Percentiles rank a stretch among this genome's conserved stretches.
Evolutionary conservation across 2,888 invertebrate species (phyloP).

Genomic region (Drosophila differens): DNA sequence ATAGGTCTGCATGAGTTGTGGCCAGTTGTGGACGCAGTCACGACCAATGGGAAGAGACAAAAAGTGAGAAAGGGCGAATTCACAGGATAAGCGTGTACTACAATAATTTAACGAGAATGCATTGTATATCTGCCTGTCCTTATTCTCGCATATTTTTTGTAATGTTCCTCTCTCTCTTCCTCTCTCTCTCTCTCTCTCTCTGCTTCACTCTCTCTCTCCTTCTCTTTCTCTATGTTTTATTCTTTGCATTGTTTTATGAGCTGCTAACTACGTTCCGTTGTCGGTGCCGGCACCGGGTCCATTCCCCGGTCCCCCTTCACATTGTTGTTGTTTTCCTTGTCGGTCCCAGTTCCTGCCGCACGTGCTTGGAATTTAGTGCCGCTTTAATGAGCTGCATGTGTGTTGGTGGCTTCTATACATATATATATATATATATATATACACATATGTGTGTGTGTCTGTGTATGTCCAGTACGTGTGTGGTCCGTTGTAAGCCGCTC

Average conservation of each 20-base stretch:
- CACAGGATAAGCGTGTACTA: conserved; percentile 36
- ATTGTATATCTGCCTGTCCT: conserved; percentile 42
- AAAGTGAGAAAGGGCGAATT: conserved; percentile 27
- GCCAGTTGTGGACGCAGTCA: background rate
- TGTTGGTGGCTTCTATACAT: conserved; percentile 28
- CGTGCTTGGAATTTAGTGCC: conserved; percentile 76
- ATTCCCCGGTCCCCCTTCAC: conserved; percentile 6
- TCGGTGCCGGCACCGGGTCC: conserved; percentile 34
- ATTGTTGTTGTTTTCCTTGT: conserved; percentile 55
- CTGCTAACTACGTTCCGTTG: conserved; percentile 76
- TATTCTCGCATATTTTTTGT: conserved; percentile 25
- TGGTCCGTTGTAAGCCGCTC: conserved; percentile 56
- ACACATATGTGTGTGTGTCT: conserved; percentile 22
- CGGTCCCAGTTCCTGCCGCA: conserved; percentile 53
- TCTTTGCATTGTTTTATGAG: conserved; percentile 76
- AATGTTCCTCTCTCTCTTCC: background rate
- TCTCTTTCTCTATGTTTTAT: conserved; percentile 13
- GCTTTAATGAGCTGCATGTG: conserved; percentile 77
- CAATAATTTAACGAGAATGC: conserved; percentile 50
- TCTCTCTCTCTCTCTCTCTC: background rate
- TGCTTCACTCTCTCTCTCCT: conserved; percentile 6
- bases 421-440: conserved; percentile 8
- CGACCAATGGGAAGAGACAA: conserved; percentile 1
- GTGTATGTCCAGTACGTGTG: conserved; percentile 51
- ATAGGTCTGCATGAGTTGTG: conserved; percentile 75